A percentile compares a stretch with the other conserved stretches of the same genome.
These are phyloP conservation scores for Proteles cristata DNA, from an alignment of 2,113 vertebrate genomes.

Conservation along the genomic window DNA sequence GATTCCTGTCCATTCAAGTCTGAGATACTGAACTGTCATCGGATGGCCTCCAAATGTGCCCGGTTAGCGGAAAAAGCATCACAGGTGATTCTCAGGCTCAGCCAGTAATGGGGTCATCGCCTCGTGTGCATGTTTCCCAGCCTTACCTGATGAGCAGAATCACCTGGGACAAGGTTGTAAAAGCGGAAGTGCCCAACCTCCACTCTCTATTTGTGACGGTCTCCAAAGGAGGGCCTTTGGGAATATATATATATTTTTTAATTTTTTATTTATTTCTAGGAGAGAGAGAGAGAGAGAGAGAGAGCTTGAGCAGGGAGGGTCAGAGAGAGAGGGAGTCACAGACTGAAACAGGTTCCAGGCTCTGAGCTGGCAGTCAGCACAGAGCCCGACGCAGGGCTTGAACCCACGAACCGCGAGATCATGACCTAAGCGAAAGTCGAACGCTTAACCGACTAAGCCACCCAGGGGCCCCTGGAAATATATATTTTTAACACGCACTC, in stretches of 20 bases:
- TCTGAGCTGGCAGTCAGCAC: too few species aligned
- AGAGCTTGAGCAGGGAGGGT: too few species aligned
- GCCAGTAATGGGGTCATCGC: neutral
- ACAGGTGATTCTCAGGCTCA: neutral
- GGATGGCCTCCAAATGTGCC: neutral
- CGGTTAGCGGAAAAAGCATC: accelerated
- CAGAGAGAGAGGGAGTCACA: too few species aligned
- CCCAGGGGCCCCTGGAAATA: neutral
- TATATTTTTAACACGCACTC: neutral
- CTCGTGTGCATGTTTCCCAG: accelerated
- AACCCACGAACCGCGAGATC: too few species aligned
- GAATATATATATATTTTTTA: neutral
- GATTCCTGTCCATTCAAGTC: neutral
- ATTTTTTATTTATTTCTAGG: too few species aligned
- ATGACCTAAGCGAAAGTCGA: too few species aligned
- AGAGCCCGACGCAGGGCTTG: too few species aligned
- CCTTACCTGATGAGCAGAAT: neutral
- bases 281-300: too few species aligned
- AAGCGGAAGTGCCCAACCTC: neutral
- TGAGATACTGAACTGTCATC: accelerated
- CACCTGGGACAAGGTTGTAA: neutral
- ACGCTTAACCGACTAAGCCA: too few species aligned
- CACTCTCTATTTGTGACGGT: neutral
- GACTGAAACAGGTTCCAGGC: too few species aligned
- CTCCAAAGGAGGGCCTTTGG: neutral